phyloP scores from a whole-genome alignment of 2,888 invertebrate genomes.

The Troides oblongomaculatus region DNA sequence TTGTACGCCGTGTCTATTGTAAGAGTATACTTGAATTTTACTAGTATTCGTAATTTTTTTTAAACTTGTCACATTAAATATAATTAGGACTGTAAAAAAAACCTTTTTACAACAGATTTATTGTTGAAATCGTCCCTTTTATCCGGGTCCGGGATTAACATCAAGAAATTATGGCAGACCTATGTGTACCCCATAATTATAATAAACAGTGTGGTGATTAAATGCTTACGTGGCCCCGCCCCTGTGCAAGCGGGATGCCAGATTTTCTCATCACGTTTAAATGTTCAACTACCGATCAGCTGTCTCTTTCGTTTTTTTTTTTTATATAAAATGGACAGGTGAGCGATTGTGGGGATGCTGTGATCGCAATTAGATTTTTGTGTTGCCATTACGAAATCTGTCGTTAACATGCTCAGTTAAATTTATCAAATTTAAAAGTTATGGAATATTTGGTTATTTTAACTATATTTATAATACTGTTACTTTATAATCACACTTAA shows the following conservation, averaged over 20 bases:
- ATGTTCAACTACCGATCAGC: conserved; percentile 18
- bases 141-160: conserved; percentile 10
- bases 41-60: background rate
- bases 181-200: conserved; percentile 32
- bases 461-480: too few species aligned
- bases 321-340: conserved; percentile 25
- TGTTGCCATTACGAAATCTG: conserved; percentile 14
- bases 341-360: conserved; percentile 11
- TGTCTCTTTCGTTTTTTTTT: conserved; percentile 20
- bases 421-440: background rate
- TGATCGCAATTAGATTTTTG: conserved; percentile 17
- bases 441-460: too few species aligned
- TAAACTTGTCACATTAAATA: background rate
- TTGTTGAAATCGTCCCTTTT: conserved; percentile 4
- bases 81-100: background rate
- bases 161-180: conserved; percentile 23
- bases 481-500: too few species aligned
- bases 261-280: conserved; percentile 26
- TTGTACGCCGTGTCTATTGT: background rate
- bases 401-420: background rate
- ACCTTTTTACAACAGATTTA: conserved; percentile 5
- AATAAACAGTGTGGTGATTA: conserved; percentile 33
- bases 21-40: background rate
- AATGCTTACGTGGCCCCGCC: conserved; percentile 33
- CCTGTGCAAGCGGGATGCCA: conserved; percentile 28